A percentile compares a stretch with the other conserved stretches of the same genome.
These are phyloP conservation scores for Scomberomorus guttatus DNA, from an alignment of 2,797 vertebrate genomes.

Conservation along the genomic window DNA sequence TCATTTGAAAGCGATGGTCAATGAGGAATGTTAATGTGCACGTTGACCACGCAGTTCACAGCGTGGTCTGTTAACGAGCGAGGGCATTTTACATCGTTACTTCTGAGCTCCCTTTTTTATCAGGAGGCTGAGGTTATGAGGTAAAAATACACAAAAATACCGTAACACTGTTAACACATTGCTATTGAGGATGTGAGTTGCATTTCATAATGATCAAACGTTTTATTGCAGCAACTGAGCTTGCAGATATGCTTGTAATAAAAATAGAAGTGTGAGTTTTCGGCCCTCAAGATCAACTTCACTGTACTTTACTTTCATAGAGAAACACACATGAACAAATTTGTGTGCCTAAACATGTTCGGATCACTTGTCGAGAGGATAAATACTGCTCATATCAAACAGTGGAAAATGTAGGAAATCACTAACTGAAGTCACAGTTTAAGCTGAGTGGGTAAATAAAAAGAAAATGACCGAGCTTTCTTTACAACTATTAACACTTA, in stretches of 20 bases:
- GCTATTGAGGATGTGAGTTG: not conserved
- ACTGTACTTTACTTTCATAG: not conserved
- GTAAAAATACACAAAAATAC: not conserved
- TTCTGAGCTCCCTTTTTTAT: not conserved
- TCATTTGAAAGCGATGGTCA: conserved; percentile 22
- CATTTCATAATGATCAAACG: not conserved
- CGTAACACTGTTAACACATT: not conserved
- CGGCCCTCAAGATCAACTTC: not conserved
- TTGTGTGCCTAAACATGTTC: not conserved
- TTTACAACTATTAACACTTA: not conserved
- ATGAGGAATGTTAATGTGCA: conserved; percentile 46
- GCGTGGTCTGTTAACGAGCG: conserved; percentile 6
- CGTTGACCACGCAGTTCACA: conserved; percentile 37
- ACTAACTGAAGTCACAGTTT: not conserved
- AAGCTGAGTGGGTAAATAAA: not conserved
- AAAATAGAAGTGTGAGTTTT: not conserved
- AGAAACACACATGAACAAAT: not conserved
- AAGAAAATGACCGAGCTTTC: not conserved
- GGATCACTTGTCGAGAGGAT: not conserved
- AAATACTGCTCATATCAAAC: not conserved
- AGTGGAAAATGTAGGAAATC: not conserved
- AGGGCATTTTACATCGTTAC: conserved; percentile 13
- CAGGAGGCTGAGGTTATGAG: not conserved
- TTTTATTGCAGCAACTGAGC: not conserved
- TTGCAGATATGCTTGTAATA: not conserved